phyloP scores from a whole-genome alignment of 2,888 invertebrate genomes.

The Kuschelorhynchus macadamiae region DNA sequence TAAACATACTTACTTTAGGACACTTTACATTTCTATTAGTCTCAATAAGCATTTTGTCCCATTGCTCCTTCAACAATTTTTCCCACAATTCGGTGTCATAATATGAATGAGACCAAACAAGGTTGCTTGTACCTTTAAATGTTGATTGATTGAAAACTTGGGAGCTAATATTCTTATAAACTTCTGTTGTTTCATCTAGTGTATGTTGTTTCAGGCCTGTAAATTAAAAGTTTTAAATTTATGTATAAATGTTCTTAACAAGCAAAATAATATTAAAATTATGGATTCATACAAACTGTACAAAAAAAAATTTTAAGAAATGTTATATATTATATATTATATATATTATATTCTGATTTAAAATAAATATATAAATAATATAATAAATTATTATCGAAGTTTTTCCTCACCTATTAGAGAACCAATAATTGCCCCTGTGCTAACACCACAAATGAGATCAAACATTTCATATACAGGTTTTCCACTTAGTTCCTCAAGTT shows the following conservation, averaged over 20 bases:
- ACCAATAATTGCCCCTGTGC: slow-evolving; percentile 83
- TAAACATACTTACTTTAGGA: slow-evolving; percentile 72
- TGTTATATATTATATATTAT: too few relatives aligned
- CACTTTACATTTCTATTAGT: slow-evolving; percentile 71
- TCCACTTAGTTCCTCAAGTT: slow-evolving; percentile 81
- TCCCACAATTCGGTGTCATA: slow-evolving; percentile 91
- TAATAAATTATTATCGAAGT: too few relatives aligned
- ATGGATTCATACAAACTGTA: too few relatives aligned
- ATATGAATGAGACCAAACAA: slow-evolving; percentile 90
- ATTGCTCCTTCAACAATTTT: slow-evolving; percentile 77
- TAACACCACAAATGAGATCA: slow-evolving; percentile 89
- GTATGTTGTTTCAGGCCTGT: slow-evolving; percentile 73
- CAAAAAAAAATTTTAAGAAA: too few relatives aligned
- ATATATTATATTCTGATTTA: too few relatives aligned
- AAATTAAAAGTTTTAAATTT: too few relatives aligned
- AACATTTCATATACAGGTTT: slow-evolving; percentile 82
- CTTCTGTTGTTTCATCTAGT: slow-evolving; percentile 74
- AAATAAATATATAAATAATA: too few relatives aligned
- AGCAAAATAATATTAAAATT: too few relatives aligned
- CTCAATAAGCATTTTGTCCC: slow-evolving; percentile 75
- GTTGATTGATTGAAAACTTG: slow-evolving; percentile 79
- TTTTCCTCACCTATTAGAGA: slow-evolving; percentile 73
- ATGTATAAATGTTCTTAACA: too few relatives aligned
- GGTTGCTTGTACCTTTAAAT: slow-evolving; percentile 79
- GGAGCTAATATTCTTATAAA: slow-evolving; percentile 74